Evolutionary conservation across 2,888 invertebrate species (phyloP), one percentile per base, ranked within the genome.

Genomic region (Cryptocheilus praepositus): DNA sequence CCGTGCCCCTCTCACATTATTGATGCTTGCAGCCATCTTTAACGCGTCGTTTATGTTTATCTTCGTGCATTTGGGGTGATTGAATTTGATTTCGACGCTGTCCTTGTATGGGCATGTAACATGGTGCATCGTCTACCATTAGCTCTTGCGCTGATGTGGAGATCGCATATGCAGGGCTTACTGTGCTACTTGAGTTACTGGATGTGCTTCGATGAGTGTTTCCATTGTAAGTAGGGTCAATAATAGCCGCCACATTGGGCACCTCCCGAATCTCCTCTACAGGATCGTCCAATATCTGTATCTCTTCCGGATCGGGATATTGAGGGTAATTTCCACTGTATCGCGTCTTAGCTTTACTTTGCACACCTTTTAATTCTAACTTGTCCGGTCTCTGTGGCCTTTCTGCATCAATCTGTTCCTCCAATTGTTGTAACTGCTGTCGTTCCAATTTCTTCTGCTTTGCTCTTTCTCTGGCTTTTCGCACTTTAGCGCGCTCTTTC

Each of bases 51-150:
- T 92, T 91, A 71, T 92, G 91, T 73, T 91, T 90, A 73, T 91
- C 91, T 82, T 93, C 93, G 80, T 92, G 92, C 68, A 91, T 90
- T 70, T 92, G 92, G 0, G 90, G 80, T 11, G 83, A 85, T 72
- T 86, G 86, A 54, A 80, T 83, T 63, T 87, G 88, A 65, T 83
- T 91, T 78, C 94, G 89, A 69, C 94, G 90, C 81, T 94, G 94
- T 56, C 94, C 94, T 87, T 94, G 94, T 81, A 94, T 94, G 56
- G 94, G 94, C 94, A 94, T 94, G 83, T 94, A 94, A 63, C 94
- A 94, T 7, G 94, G 93, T 53, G 90, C 90, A 75, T 90, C 89
- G 77, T 92, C 92, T 18, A 73, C 71, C 81, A 84, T 81, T 0
- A 85, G 64, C 52, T 87, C 86, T 28, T 84, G 84, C 0, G 86